These are phyloP conservation scores for Oreohelix idahoensis DNA, from an alignment of 1,140 invertebrate genomes.

Conservation along the genomic window DNA sequence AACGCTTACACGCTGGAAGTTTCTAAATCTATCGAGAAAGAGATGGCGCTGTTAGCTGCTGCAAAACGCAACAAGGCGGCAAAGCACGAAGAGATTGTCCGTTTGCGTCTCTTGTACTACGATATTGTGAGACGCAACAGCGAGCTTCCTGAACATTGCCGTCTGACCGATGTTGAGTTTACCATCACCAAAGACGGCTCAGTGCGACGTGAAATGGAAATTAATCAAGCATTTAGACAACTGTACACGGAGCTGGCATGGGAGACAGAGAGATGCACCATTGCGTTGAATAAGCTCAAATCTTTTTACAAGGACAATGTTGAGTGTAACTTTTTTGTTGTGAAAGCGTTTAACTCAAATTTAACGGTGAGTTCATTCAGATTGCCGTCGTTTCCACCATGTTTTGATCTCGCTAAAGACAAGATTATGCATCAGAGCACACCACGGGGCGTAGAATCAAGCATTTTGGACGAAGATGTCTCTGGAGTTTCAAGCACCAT, in stretches of 20 bases:
- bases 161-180: slow-evolving; percentile 16
- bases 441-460: slow-evolving; percentile 9
- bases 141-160: slow-evolving; percentile 21
- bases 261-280: slow-evolving; percentile 6
- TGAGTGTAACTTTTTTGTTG: not conserved
- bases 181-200: slow-evolving; percentile 3
- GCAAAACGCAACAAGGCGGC: slow-evolving; percentile 36
- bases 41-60: slow-evolving; percentile 28
- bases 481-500: not conserved
- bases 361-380: slow-evolving; percentile 13
- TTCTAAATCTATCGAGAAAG: slow-evolving; percentile 31
- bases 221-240: not conserved
- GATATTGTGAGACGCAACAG: slow-evolving; percentile 28
- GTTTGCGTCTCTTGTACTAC: slow-evolving; percentile 9
- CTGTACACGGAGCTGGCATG: slow-evolving; percentile 16
- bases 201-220: not conserved
- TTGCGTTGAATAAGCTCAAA: slow-evolving; percentile 25
- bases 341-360: slow-evolving; percentile 28
- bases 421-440: slow-evolving; percentile 17
- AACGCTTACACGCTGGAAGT: slow-evolving; percentile 29
- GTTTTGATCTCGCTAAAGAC: slow-evolving; percentile 28
- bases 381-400: not conserved
- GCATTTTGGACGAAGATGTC: slow-evolving; percentile 20
- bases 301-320: not conserved
- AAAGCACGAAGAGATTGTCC: slow-evolving; percentile 28